Evolutionary conservation across 1,140 invertebrate genomes (phyloP).

Genomic region (Scaptodrosophila lebanonensis): DNA sequence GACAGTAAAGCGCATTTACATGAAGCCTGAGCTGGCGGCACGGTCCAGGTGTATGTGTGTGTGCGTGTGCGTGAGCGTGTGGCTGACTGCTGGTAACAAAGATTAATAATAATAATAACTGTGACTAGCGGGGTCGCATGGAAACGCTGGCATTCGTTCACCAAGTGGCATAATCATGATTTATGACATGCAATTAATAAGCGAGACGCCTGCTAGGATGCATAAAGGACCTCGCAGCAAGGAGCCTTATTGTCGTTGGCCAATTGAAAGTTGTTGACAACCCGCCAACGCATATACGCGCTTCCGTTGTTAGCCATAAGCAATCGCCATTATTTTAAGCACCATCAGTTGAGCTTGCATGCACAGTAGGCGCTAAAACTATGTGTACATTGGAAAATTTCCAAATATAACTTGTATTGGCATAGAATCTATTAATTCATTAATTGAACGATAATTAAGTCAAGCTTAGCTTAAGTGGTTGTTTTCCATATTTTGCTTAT

Average conservation of each 20-base stretch:
- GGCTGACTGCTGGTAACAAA: constrained; percentile 48
- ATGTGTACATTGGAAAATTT: no score
- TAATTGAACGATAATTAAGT: no score
- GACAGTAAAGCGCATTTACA: constrained; percentile 53
- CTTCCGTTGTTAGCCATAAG: constrained; percentile 7
- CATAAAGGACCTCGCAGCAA: neutral
- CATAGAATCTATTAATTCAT: no score
- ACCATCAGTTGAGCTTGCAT: no score
- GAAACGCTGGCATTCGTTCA: constrained; percentile 68
- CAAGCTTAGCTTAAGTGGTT: no score
- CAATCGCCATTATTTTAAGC: constrained; percentile 61
- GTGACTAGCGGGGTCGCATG: no score
- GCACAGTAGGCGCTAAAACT: no score
- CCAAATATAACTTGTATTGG: no score
- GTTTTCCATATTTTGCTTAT: no score
- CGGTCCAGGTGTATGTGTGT: neutral
- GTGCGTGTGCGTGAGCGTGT: constrained; percentile 29
- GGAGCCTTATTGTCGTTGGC: constrained; percentile 32
- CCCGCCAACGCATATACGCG: neutral
- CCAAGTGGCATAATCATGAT: constrained; percentile 74
- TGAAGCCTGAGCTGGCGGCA: constrained; percentile 20
- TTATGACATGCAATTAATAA: constrained; percentile 74
- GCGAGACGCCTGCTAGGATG: constrained; percentile 39
- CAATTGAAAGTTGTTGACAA: constrained; percentile 69
- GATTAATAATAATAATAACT: constrained; percentile 76